Percentiles rank a stretch among this genome's conserved stretches.
Evolutionary conservation across 2,888 invertebrate species (phyloP).

Genomic region (Harpagoxenus sublaevis): DNA sequence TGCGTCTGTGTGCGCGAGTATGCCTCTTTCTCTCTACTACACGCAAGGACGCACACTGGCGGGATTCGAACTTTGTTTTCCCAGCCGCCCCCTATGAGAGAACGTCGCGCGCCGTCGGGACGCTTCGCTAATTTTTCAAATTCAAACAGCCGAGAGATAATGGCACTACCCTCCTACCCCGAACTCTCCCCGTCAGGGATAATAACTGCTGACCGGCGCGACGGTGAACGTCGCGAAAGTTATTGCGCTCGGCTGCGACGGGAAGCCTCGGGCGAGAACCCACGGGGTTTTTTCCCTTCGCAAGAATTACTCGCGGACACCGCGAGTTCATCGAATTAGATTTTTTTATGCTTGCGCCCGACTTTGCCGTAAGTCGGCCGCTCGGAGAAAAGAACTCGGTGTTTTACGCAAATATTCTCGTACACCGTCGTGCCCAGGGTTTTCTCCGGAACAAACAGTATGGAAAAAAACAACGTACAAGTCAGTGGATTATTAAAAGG

Average conservation of each 20-base stretch:
- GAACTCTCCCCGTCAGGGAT: slow-evolving; percentile 34
- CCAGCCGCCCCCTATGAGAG: slow-evolving; percentile 32
- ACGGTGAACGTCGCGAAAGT: slow-evolving; percentile 55
- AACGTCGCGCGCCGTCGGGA: slow-evolving; percentile 30
- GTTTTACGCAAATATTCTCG: slow-evolving; percentile 21
- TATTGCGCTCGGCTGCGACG: slow-evolving; percentile 33
- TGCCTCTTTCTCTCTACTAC: not conserved
- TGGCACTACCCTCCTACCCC: not conserved
- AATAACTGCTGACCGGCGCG: slow-evolving; percentile 50
- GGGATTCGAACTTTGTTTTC: slow-evolving; percentile 61
- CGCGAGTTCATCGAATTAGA: slow-evolving; percentile 44
- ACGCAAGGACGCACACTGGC: slow-evolving; percentile 25
- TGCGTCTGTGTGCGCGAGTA: not conserved
- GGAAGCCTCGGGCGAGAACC: slow-evolving; percentile 29
- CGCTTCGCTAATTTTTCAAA: slow-evolving; percentile 64
- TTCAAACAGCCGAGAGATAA: slow-evolving; percentile 63
- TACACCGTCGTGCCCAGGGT: not conserved
- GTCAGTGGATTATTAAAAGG: slow-evolving; percentile 21
- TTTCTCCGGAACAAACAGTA: slow-evolving; percentile 3
- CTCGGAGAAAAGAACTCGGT: slow-evolving; percentile 12
- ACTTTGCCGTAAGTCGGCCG: slow-evolving; percentile 36
- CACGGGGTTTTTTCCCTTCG: slow-evolving; percentile 23
- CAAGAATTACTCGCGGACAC: slow-evolving; percentile 38
- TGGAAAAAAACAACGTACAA: not conserved
- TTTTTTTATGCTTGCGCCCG: slow-evolving; percentile 1